phyloP scores from a whole-genome alignment of 2,797 vertebrate species.

The Periophthalmus magnuspinnatus region DNA sequence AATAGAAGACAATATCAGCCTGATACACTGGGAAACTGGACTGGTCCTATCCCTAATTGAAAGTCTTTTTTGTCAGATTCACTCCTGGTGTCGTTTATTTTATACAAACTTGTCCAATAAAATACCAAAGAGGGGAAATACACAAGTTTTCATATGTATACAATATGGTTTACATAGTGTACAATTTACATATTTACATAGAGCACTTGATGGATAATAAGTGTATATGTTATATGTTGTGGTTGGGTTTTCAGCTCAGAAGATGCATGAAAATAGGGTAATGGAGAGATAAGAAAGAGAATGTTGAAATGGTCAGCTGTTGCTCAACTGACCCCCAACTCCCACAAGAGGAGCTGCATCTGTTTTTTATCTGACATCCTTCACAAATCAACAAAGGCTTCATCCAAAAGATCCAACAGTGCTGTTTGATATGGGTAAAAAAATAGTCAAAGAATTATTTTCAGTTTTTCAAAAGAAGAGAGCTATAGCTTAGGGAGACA shows the following conservation, averaged over 20 bases:
- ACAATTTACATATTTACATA: too few species aligned
- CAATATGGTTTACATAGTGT: neutral
- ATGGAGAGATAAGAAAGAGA: neutral
- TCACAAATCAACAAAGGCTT: neutral
- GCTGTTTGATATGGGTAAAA: neutral
- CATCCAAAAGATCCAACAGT: neutral
- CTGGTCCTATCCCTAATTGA: neutral
- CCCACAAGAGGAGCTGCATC: constrained; percentile 3
- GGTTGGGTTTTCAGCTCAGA: neutral
- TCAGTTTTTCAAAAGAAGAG: neutral
- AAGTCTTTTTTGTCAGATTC: neutral
- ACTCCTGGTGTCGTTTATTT: neutral
- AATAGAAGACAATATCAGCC: too few species aligned
- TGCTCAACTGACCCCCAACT: constrained; percentile 3
- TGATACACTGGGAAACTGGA: neutral
- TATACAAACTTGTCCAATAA: neutral
- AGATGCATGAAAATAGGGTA: neutral
- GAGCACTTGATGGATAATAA: neutral
- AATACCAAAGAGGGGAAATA: neutral
- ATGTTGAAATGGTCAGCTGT: constrained; percentile 5
- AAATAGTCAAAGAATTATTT: neutral
- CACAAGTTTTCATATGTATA: neutral
- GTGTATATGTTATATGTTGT: too few species aligned
- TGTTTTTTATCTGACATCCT: neutral
- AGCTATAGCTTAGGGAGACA: neutral